Percentiles rank a stretch among this genome's conserved stretches.
Conservation (phyloP, 2,797 vertebrate species). For the Pangasius djambal region DNA sequence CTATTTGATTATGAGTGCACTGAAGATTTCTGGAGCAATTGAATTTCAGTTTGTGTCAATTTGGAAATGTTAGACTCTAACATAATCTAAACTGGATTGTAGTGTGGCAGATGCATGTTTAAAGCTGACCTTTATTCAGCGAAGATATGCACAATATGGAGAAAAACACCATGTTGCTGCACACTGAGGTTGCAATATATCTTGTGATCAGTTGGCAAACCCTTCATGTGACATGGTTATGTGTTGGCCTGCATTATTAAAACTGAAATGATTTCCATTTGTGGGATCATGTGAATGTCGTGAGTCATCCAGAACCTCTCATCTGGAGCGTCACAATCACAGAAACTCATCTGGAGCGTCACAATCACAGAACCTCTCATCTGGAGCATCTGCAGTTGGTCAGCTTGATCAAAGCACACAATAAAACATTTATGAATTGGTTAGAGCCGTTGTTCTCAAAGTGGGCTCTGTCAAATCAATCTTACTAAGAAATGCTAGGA, state of each 20-base stretch:
- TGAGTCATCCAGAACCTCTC: slow-evolving; percentile 15
- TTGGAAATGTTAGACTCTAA: neutral
- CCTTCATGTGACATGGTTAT: neutral
- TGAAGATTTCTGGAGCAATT: slow-evolving; percentile 17
- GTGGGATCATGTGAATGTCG: neutral
- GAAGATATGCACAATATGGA: neutral
- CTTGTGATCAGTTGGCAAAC: slow-evolving; percentile 1
- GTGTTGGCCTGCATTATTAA: neutral
- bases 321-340: slow-evolving; percentile 11
- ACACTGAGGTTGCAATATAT: neutral
- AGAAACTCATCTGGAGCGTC: slow-evolving; percentile 28
- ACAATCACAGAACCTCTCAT: slow-evolving; percentile 16
- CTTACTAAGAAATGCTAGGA: neutral
- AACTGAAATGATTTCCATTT: slow-evolving; percentile 15
- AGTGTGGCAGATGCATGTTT: neutral
- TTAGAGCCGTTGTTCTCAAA: neutral
- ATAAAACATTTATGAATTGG: slow-evolving; percentile 11
- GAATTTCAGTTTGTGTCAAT: neutral
- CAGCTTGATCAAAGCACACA: slow-evolving; percentile 5
- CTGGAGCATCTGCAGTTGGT: slow-evolving; percentile 27
- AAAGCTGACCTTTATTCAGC: neutral
- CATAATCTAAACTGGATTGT: neutral
- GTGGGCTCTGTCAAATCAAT: neutral
- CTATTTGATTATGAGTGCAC: slow-evolving; percentile 2
- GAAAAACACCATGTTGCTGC: neutral